Percentiles rank a stretch among this genome's conserved stretches.
Conservation (phyloP, 2,113 vertebrate genomes). For the Noctilio leporinus region DNA sequence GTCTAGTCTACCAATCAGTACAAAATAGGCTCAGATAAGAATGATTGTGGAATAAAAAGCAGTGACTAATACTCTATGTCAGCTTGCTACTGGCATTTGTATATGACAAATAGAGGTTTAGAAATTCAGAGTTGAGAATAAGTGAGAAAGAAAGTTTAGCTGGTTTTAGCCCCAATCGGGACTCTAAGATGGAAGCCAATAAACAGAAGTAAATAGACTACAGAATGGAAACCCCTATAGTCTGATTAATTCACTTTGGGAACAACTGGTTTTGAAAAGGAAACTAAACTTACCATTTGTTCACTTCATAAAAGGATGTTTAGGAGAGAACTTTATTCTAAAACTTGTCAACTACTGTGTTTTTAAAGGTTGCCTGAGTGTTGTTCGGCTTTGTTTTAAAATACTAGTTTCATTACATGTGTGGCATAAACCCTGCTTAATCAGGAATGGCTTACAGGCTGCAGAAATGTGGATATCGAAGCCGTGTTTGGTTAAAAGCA, state of each 20-base stretch:
- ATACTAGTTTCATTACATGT: not conserved
- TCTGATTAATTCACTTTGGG: not conserved
- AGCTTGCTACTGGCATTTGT: not conserved
- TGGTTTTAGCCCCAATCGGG: not conserved
- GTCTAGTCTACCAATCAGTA: not conserved
- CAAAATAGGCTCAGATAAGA: not conserved
- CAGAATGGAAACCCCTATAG: not conserved
- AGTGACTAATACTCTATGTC: not conserved
- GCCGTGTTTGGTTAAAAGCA: not conserved
- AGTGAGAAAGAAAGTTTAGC: not conserved
- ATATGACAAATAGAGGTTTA: not conserved
- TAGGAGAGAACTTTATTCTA: not conserved
- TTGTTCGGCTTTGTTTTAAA: not conserved
- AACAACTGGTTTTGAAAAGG: not conserved
- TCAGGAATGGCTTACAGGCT: not conserved
- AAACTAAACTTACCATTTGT: not conserved
- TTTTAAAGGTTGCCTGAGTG: not conserved
- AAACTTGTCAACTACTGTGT: not conserved
- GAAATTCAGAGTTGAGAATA: not conserved
- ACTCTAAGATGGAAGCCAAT: not conserved
- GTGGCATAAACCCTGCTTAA: not conserved
- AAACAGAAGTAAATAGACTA: not conserved
- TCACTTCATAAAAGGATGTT: not conserved
- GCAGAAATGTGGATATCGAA: not conserved
- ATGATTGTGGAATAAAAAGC: not conserved